Conservation (phyloP, 2,797 vertebrate genomes). For the Lacerta viridis region DNA sequence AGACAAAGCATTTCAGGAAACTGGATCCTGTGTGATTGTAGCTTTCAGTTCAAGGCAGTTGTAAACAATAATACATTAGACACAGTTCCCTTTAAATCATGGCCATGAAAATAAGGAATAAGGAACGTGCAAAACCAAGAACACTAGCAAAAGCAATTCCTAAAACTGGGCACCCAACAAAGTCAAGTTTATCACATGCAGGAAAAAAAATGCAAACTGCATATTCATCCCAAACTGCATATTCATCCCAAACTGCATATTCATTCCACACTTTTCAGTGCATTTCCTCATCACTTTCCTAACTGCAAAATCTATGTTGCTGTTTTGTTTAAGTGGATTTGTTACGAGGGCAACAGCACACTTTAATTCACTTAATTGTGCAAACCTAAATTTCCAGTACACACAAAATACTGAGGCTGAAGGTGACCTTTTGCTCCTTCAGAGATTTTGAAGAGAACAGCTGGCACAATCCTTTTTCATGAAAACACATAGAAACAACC, state of each 20-base stretch:
- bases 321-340: background rate
- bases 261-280: too few species aligned
- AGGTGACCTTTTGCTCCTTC: background rate
- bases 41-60: conserved; percentile 25
- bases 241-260: too few species aligned
- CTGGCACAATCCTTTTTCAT: background rate
- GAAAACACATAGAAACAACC: background rate
- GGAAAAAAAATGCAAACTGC: background rate
- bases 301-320: too few species aligned
- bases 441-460: background rate
- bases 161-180: background rate
- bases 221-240: background rate
- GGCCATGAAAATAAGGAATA: conserved; percentile 23
- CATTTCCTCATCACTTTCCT: too few species aligned
- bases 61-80: conserved; percentile 63
- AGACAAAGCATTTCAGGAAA: conserved; percentile 45
- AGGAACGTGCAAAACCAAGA: conserved; percentile 36
- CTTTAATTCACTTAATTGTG: too few species aligned
- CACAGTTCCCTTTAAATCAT: conserved; percentile 55
- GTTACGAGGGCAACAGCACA: too few species aligned
- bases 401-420: too few species aligned
- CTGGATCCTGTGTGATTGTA: conserved; percentile 44
- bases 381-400: too few species aligned
- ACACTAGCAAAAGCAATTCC: background rate
- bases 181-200: background rate